These are phyloP conservation scores for Drosophila nr. fundita DNA, from an alignment of 2,888 invertebrate genomes.

Conservation along the genomic window DNA sequence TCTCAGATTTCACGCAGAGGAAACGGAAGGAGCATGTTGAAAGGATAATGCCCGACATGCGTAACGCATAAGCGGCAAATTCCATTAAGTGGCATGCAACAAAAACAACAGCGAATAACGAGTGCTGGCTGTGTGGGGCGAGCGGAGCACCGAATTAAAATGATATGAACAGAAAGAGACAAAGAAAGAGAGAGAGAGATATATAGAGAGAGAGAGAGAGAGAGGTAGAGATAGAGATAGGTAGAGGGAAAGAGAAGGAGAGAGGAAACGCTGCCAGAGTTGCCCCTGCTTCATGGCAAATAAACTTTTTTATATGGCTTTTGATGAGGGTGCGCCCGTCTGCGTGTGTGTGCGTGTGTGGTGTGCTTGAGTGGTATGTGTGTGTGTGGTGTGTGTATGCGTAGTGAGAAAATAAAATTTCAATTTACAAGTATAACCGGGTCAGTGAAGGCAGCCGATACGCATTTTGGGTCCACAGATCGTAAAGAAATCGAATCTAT, in stretches of 20 bases:
- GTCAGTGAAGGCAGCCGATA: constrained; percentile 48
- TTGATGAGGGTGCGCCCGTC: constrained; percentile 67
- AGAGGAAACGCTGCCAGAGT: constrained; percentile 49
- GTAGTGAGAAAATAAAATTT: constrained; percentile 69
- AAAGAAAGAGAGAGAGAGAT: neutral
- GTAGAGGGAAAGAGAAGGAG: neutral
- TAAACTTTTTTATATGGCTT: constrained; percentile 70
- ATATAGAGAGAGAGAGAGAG: neutral
- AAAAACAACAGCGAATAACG: constrained; percentile 34
- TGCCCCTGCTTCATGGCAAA: constrained; percentile 72
- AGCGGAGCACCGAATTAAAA: constrained; percentile 63
- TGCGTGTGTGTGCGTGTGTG: constrained; percentile 10
- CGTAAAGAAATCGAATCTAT: constrained; percentile 13
- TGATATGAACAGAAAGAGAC: constrained; percentile 44
- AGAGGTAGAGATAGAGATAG: constrained; percentile 32
- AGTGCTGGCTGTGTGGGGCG: constrained; percentile 26
- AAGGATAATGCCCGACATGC: constrained; percentile 80
- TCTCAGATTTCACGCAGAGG: constrained; percentile 51
- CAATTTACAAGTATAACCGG: constrained; percentile 76
- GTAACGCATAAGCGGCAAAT: constrained; percentile 81
- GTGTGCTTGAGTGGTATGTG: neutral
- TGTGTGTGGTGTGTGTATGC: constrained; percentile 13
- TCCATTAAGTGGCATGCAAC: constrained; percentile 75
- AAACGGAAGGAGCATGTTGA: constrained; percentile 62
- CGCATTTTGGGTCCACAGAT: constrained; percentile 25